Conservation (phyloP, 2,797 vertebrate genomes). For the Syngnathus rostellatus region DNA sequence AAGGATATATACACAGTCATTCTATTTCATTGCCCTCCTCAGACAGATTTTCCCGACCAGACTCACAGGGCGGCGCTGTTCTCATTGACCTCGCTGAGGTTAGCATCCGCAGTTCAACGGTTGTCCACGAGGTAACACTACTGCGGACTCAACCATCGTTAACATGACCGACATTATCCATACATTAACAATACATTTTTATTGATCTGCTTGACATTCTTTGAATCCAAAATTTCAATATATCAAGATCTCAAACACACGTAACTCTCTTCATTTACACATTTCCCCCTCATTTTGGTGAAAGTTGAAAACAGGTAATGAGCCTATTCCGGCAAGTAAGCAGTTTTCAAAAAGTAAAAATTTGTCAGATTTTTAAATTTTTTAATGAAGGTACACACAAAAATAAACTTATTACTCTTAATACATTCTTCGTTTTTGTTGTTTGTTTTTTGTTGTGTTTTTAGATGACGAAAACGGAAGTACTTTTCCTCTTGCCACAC, state of each 20-base stretch:
- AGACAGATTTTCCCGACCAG: constrained; percentile 51
- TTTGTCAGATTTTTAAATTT: no score
- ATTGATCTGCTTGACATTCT: no score
- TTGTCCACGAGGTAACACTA: constrained; percentile 22
- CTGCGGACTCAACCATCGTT: not conserved
- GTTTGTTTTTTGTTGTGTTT: no score
- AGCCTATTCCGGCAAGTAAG: no score
- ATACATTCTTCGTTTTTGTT: not conserved
- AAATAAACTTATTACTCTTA: no score
- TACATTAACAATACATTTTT: not conserved
- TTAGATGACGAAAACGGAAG: not conserved
- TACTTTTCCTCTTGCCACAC: not conserved
- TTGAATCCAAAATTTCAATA: no score
- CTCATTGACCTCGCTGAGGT: constrained; percentile 27
- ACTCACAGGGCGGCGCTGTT: constrained; percentile 63
- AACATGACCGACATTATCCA: not conserved
- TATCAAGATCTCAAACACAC: no score
- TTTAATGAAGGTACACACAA: no score
- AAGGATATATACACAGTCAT: not conserved
- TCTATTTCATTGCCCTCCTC: constrained; percentile 6
- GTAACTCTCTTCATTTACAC: no score
- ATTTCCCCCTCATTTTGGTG: no score
- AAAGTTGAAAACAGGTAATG: no score
- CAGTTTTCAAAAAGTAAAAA: no score
- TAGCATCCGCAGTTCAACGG: not conserved